A percentile compares a stretch with the other conserved stretches of the same genome.
Evolutionary conservation across 2,888 invertebrate species (phyloP).

Genomic region (Dexiosoma caninum): DNA sequence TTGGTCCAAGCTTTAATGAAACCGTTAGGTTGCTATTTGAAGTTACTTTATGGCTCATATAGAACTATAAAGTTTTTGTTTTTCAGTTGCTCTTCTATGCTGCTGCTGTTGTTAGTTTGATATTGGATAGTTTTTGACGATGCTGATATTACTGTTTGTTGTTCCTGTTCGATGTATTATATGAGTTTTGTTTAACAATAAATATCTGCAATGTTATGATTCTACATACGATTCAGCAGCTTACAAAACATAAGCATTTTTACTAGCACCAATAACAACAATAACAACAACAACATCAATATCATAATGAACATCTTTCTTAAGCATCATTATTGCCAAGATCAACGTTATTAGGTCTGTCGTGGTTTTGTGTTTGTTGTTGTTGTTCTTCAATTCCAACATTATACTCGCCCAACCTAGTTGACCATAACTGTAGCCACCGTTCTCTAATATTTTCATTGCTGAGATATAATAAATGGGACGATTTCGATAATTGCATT

Average conservation of each 20-base stretch:
- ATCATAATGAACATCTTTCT: slow-evolving; percentile 43
- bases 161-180: slow-evolving; percentile 42
- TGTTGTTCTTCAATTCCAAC: slow-evolving; percentile 4
- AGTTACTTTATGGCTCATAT: slow-evolving; percentile 32
- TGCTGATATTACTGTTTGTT: slow-evolving; percentile 27
- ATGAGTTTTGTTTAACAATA: slow-evolving; percentile 57
- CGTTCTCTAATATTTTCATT: no score
- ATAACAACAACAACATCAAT: not conserved
- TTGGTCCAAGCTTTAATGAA: slow-evolving; percentile 29
- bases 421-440: slow-evolving; percentile 7
- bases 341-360: slow-evolving; percentile 49
- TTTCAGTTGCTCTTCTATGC: not conserved
- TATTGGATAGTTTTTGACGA: slow-evolving; percentile 30
- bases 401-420: slow-evolving; percentile 52
- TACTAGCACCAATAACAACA: not conserved
- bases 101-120: slow-evolving; percentile 15
- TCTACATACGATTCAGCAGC: slow-evolving; percentile 41
- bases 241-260: slow-evolving; percentile 25
- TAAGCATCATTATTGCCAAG: slow-evolving; percentile 57
- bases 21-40: slow-evolving; percentile 61
- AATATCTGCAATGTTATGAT: slow-evolving; percentile 61
- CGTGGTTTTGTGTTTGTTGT: no score
- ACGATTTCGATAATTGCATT: no score
- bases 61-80: not conserved
- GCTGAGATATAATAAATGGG: no score